Evolutionary conservation across 2,888 invertebrate species (phyloP).

Genomic region (Exephanes ischioxanthus): DNA sequence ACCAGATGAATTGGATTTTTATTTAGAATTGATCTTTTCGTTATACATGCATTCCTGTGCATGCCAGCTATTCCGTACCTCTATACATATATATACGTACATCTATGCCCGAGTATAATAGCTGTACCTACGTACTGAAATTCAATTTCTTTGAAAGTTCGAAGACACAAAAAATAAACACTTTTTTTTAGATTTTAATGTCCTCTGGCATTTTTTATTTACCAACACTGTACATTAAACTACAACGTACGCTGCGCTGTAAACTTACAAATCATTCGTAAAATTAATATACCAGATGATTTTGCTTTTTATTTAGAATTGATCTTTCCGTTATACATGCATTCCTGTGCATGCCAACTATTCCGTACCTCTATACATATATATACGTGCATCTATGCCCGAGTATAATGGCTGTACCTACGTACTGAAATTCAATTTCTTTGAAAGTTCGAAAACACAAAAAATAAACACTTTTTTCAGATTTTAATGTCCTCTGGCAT

Average conservation of each 20-base stretch:
- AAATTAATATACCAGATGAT: no score
- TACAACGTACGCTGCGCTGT: not conserved
- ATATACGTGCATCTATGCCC: constrained; percentile 2
- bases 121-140: constrained; percentile 20
- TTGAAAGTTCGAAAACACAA: not conserved
- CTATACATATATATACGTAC: not conserved
- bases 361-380: not conserved
- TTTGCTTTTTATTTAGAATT: no score
- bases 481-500: not conserved
- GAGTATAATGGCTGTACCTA: not conserved
- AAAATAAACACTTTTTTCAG: not conserved
- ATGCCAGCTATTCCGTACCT: not conserved
- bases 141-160: constrained; percentile 9
- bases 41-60: not conserved
- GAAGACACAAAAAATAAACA: not conserved
- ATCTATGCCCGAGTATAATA: not conserved
- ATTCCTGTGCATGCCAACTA: not conserved
- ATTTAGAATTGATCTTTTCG: not conserved
- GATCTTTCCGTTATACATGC: not conserved
- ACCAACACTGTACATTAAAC: not conserved
- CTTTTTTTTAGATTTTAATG: not conserved
- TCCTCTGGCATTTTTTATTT: not conserved
- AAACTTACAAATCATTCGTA: no score
- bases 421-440: constrained; percentile 20
- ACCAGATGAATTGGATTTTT: no score